A percentile compares a stretch with the other conserved stretches of the same genome.
Conservation (phyloP, 2,888 invertebrate genomes). For the Kuschelorhynchus macadamiae region DNA sequence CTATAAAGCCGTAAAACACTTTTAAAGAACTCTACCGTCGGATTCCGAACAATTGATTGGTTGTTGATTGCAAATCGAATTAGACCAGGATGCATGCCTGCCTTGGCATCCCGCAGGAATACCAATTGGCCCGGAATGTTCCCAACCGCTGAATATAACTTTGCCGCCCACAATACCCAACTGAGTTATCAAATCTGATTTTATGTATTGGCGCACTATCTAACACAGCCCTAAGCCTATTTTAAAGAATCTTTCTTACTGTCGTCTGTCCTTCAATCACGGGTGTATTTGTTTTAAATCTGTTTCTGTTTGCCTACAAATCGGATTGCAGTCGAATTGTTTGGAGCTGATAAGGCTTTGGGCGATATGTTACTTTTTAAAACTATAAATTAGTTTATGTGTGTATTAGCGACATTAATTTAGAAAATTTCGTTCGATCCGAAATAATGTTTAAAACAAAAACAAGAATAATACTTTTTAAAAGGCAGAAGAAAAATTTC, state of each 20-base stretch:
- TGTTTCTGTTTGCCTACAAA: slow-evolving; percentile 21
- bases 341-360: background rate
- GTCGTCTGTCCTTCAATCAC: slow-evolving; percentile 11
- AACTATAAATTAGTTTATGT: too few relatives aligned
- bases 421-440: too few relatives aligned
- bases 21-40: slow-evolving; percentile 45
- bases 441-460: too few relatives aligned
- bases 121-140: background rate
- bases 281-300: slow-evolving; percentile 14
- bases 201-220: slow-evolving; percentile 23
- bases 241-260: slow-evolving; percentile 15
- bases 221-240: slow-evolving; percentile 18
- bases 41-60: slow-evolving; percentile 73
- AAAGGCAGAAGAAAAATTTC: too few relatives aligned
- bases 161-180: slow-evolving; percentile 26
- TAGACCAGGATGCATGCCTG: slow-evolving; percentile 69
- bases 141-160: background rate
- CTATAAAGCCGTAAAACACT: too few relatives aligned
- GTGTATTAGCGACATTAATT: too few relatives aligned
- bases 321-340: background rate
- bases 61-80: slow-evolving; percentile 74
- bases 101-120: slow-evolving; percentile 15
- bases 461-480: too few relatives aligned
- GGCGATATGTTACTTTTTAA: too few relatives aligned
- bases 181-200: slow-evolving; percentile 20